These are phyloP conservation scores for Ficedula albicollis DNA, from an alignment of 2,797 vertebrate species.

Conservation along the genomic window DNA sequence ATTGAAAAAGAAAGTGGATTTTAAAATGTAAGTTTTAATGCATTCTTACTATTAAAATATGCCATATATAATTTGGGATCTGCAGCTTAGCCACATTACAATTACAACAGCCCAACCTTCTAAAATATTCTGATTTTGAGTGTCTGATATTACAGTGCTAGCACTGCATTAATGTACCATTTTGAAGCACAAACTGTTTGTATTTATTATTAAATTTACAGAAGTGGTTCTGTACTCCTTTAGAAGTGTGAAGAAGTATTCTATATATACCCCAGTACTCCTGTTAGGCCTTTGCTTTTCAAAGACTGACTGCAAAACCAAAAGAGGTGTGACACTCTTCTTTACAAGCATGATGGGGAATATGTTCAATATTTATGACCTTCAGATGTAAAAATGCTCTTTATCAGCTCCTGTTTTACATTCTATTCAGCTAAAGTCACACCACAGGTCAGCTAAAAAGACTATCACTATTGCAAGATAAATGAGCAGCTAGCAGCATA, in stretches of 20 bases:
- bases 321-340: not conserved
- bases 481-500: slow-evolving; percentile 40
- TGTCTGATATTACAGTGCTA: not conserved
- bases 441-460: slow-evolving; percentile 34
- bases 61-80: not conserved
- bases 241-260: slow-evolving; percentile 17
- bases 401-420: slow-evolving; percentile 56
- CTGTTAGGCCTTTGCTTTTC: slow-evolving; percentile 6
- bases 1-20: not conserved
- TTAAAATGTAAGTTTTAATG: not conserved
- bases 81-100: not conserved
- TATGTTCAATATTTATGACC: slow-evolving; percentile 63
- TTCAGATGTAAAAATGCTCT: slow-evolving; percentile 51
- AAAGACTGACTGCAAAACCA: slow-evolving; percentile 10
- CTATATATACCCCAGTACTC: not conserved
- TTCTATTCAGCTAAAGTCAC: slow-evolving; percentile 40
- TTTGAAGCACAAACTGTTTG: slow-evolving; percentile 16
- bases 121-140: slow-evolving; percentile 14
- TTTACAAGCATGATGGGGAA: slow-evolving; percentile 1
- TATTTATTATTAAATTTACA: slow-evolving; percentile 45
- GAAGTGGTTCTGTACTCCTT: not conserved
- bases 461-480: slow-evolving; percentile 20
- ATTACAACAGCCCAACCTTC: not conserved
- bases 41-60: slow-evolving; percentile 12
- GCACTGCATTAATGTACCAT: slow-evolving; percentile 20